These are phyloP conservation scores for Antechinus flavipes DNA, from an alignment of 2,113 vertebrate species.

Conservation along the genomic window DNA sequence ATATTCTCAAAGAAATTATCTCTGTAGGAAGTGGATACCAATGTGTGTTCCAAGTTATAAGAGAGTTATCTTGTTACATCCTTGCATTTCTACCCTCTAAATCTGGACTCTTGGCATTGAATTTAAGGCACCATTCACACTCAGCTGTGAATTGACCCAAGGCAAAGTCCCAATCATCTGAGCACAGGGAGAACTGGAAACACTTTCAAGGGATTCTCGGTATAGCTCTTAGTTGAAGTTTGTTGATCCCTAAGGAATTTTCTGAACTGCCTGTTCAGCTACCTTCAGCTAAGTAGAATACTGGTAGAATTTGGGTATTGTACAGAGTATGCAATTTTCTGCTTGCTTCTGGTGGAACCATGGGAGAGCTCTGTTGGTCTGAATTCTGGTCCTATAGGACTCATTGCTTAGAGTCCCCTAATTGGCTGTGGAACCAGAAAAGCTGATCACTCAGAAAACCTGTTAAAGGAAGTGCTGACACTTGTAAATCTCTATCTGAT, in stretches of 20 bases:
- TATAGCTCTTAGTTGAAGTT: neutral
- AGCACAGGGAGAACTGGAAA: neutral
- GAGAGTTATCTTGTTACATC: neutral
- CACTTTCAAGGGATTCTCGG: neutral
- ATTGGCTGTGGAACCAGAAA: too few species aligned
- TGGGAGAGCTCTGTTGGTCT: too few species aligned
- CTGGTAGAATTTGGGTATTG: neutral
- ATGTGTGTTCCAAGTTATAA: neutral
- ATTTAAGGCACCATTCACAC: too few species aligned
- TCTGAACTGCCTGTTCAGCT: neutral
- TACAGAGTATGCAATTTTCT: too few species aligned
- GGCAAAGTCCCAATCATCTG: neutral
- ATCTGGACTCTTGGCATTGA: neutral
- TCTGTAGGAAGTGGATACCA: neutral
- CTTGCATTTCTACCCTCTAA: neutral
- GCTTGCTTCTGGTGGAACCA: too few species aligned
- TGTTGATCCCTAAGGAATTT: neutral
- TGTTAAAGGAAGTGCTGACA: too few species aligned
- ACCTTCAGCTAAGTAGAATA: neutral
- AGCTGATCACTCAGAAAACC: too few species aligned
- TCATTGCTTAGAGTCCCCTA: too few species aligned
- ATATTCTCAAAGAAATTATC: neutral
- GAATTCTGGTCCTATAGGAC: too few species aligned
- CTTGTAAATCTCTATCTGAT: too few species aligned
- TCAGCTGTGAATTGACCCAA: neutral